Evolutionary conservation across 2,113 vertebrate genomes (phyloP).

Genomic region (Sylvia atricapilla): DNA sequence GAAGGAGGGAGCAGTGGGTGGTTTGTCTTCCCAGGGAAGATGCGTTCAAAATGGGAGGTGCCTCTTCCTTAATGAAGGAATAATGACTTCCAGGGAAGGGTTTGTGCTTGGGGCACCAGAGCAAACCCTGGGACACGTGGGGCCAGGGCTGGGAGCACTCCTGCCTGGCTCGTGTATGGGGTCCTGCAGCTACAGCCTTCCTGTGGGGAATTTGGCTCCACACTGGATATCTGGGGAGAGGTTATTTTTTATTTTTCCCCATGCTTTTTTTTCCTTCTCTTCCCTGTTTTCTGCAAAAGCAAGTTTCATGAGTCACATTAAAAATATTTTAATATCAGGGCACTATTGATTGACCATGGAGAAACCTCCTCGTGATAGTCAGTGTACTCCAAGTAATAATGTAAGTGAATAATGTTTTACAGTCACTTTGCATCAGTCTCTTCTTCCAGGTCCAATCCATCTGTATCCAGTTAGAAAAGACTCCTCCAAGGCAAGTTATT

Average conservation of each 20-base stretch:
- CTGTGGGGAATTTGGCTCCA: not conserved
- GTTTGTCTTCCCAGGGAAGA: not conserved
- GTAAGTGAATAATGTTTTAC: slow-evolving; percentile 38
- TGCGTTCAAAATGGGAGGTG: not conserved
- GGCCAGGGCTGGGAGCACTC: not conserved
- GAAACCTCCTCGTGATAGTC: not conserved
- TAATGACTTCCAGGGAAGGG: not conserved
- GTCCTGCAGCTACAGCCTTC: not conserved
- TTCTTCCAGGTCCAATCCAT: slow-evolving; percentile 39
- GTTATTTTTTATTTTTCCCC: not conserved
- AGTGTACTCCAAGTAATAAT: slow-evolving; percentile 19
- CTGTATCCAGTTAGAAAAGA: slow-evolving; percentile 47
- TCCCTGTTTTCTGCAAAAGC: not conserved
- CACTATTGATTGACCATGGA: slow-evolving; percentile 26
- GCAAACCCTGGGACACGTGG: accelerated
- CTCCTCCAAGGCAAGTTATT: slow-evolving; percentile 58
- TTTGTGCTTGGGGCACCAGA: not conserved
- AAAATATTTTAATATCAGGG: slow-evolving; percentile 25
- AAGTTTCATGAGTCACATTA: not conserved
- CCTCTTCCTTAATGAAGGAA: not conserved
- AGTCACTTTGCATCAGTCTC: slow-evolving; percentile 42
- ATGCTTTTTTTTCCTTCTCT: not conserved
- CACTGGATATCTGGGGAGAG: not conserved
- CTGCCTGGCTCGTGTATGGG: not conserved
- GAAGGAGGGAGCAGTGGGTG: accelerated